Conservation (phyloP, 1,140 invertebrate genomes). For the Cotesia typhae region DNA sequence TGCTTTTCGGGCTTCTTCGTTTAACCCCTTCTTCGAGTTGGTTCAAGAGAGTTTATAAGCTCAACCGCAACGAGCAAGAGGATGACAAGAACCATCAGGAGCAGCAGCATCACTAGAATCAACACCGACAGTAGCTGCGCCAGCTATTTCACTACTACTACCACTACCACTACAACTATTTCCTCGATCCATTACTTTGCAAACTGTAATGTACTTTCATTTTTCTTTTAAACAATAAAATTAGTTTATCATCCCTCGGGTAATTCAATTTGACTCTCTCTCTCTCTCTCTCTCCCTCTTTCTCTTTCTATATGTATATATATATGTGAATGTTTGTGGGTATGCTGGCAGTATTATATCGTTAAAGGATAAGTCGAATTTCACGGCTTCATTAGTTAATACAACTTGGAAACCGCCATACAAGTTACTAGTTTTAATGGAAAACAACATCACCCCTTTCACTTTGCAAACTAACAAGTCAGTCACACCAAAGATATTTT, state of each 20-base stretch:
- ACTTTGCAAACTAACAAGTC: conserved; percentile 17
- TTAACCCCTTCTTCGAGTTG: conserved; percentile 2
- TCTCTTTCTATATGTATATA: background rate
- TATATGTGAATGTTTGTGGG: background rate
- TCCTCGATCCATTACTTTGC: too few relatives aligned
- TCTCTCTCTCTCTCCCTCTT: too few relatives aligned
- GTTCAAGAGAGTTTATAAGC: conserved; percentile 9
- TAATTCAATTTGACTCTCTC: too few relatives aligned
- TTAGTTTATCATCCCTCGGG: too few relatives aligned
- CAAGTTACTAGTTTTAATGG: conserved; percentile 17
- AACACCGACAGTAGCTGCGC: too few relatives aligned
- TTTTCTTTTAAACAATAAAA: too few relatives aligned
- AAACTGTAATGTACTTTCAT: too few relatives aligned
- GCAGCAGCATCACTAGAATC: background rate
- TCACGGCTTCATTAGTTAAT: background rate
- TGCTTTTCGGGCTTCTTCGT: conserved; percentile 28
- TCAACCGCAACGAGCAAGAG: conserved; percentile 20
- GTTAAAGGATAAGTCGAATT: conserved; percentile 9
- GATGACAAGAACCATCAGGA: conserved; percentile 21
- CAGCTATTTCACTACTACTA: too few relatives aligned
- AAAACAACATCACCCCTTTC: conserved; percentile 3
- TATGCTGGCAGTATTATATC: background rate
- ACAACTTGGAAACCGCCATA: conserved; percentile 8
- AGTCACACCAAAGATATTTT: conserved; percentile 16
- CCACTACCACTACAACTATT: too few relatives aligned